phyloP scores from a whole-genome alignment of 2,113 vertebrate species.

The Hyperopisus bebe region DNA sequence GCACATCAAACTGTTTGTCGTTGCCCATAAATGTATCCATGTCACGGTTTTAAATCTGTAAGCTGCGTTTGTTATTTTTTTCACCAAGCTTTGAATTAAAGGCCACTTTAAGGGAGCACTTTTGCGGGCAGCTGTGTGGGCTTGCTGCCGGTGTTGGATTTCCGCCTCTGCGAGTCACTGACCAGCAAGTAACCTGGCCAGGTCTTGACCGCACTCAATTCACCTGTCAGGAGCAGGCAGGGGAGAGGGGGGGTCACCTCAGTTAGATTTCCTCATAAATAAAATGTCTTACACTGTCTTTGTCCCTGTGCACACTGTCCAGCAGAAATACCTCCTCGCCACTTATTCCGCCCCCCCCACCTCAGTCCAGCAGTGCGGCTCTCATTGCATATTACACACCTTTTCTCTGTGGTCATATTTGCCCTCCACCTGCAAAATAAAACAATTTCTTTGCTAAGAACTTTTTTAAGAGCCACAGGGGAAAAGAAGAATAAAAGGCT shows the following conservation, averaged over 20 bases:
- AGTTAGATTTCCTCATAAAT: slow-evolving; percentile 21
- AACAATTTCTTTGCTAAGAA: not conserved
- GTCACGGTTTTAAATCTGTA: slow-evolving; percentile 63
- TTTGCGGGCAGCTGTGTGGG: slow-evolving; percentile 51
- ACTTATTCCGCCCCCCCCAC: not conserved
- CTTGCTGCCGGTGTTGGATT: slow-evolving; percentile 57
- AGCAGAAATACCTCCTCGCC: not conserved
- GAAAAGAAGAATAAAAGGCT: not conserved
- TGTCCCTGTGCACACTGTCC: not conserved
- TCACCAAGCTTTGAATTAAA: slow-evolving; percentile 72
- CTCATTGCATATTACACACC: not conserved
- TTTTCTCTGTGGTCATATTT: not conserved
- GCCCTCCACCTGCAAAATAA: not conserved
- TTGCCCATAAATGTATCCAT: slow-evolving; percentile 59
- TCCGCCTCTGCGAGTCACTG: slow-evolving; percentile 39
- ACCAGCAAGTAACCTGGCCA: slow-evolving; percentile 48
- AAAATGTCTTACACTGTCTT: slow-evolving; percentile 3
- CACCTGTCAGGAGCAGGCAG: slow-evolving; percentile 39
- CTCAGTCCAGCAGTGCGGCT: not conserved
- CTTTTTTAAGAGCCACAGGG: not conserved
- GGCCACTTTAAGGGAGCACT: slow-evolving; percentile 60
- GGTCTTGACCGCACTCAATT: slow-evolving; percentile 54
- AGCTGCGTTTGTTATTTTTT: slow-evolving; percentile 55
- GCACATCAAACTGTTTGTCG: slow-evolving; percentile 42
- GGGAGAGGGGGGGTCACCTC: slow-evolving; percentile 1